Conservation (phyloP, 2,797 vertebrate genomes). For the Thalassophryne amazonica region DNA sequence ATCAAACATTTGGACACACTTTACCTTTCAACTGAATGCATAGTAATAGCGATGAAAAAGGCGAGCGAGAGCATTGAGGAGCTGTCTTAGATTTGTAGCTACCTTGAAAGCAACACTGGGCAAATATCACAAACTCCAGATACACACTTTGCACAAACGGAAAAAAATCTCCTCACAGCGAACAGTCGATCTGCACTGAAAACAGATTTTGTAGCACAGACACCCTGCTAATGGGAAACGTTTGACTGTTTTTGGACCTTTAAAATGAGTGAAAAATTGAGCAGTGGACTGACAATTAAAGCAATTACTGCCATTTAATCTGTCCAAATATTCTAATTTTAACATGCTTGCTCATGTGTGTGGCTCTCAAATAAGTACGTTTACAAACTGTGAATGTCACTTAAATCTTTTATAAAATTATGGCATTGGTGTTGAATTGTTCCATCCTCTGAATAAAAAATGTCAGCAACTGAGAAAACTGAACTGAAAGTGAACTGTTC, state of each 20-base stretch:
- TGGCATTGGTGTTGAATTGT: conserved; percentile 6
- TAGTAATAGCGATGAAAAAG: no score
- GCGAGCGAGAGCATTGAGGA: no score
- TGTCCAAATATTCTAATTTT: conserved; percentile 53
- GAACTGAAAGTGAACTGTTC: neutral
- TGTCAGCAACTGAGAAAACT: neutral
- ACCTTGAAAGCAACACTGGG: no score
- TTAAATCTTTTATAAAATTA: conserved; percentile 23
- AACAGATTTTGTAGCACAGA: conserved; percentile 41
- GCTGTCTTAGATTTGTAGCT: no score
- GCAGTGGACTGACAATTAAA: conserved; percentile 42
- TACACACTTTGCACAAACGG: neutral
- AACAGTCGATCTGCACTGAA: conserved; percentile 24
- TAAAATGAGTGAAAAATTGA: conserved; percentile 36
- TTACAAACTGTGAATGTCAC: conserved; percentile 41
- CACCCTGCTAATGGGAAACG: conserved; percentile 44
- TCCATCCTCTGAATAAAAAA: conserved; percentile 7
- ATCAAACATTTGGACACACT: no score
- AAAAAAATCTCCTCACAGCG: conserved; percentile 14
- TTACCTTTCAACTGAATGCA: no score
- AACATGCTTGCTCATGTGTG: conserved; percentile 47
- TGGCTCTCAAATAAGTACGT: conserved; percentile 21
- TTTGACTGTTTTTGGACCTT: conserved; percentile 39
- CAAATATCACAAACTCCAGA: neutral
- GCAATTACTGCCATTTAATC: conserved; percentile 63